Percentiles rank a stretch among this genome's conserved stretches.
These are phyloP conservation scores for Mirza zaza DNA, from an alignment of 2,113 vertebrate genomes.

Conservation along the genomic window DNA sequence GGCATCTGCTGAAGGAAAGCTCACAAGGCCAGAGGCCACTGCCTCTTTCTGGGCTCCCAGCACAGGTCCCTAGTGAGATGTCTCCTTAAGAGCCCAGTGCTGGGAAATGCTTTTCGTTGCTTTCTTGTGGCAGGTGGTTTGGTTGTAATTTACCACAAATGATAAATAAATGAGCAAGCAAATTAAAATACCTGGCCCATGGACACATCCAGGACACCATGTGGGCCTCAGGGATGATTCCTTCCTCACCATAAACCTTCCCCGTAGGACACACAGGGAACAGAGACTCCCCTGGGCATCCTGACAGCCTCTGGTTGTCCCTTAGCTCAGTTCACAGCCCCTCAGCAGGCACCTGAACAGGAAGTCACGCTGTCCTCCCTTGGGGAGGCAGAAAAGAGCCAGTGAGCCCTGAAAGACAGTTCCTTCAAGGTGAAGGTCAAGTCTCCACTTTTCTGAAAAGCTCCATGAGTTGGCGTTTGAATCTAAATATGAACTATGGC, in stretches of 20 bases:
- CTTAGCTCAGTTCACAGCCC: not conserved
- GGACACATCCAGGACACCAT: not conserved
- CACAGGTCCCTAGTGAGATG: not conserved
- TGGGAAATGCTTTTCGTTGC: not conserved
- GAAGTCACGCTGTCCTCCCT: not conserved
- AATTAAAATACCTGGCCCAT: not conserved
- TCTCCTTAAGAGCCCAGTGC: not conserved
- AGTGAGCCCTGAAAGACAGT: not conserved
- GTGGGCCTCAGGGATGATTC: not conserved
- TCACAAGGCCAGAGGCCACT: not conserved
- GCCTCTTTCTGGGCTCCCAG: not conserved
- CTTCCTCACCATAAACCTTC: not conserved
- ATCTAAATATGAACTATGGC: not conserved
- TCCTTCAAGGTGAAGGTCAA: conserved; percentile 50
- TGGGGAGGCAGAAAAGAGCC: not conserved
- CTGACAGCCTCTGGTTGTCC: not conserved
- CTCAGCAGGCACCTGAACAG: not conserved
- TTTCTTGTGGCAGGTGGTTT: not conserved
- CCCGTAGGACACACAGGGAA: not conserved
- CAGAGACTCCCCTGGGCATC: not conserved
- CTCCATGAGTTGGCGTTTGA: not conserved
- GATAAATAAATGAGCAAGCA: conserved; percentile 47
- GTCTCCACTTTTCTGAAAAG: not conserved
- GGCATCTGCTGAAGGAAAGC: not conserved
- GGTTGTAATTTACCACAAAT: not conserved